Conservation (phyloP, 1,140 invertebrate species). For the Argopecten irradians region DNA sequence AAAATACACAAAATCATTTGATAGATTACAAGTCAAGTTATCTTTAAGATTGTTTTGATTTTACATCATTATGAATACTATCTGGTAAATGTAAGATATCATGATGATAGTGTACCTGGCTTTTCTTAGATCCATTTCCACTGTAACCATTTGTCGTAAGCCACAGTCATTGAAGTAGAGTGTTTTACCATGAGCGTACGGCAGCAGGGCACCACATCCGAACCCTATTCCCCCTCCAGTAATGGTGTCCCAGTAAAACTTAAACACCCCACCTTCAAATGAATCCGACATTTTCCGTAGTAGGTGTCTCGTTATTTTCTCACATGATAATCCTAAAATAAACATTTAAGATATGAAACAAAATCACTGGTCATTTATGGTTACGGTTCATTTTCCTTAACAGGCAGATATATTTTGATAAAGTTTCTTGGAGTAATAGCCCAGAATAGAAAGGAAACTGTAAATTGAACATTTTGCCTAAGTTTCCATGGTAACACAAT, state of each 20-base stretch:
- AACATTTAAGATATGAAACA: not conserved
- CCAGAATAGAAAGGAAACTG: too few species aligned
- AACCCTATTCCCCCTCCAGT: slow-evolving; percentile 76
- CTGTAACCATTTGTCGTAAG: slow-evolving; percentile 74
- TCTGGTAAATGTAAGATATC: too few species aligned
- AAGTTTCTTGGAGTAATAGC: too few species aligned
- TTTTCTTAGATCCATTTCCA: slow-evolving; percentile 73
- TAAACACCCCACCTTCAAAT: slow-evolving; percentile 76
- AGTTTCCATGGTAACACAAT: too few species aligned
- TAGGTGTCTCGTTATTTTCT: slow-evolving; percentile 57
- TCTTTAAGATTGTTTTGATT: too few species aligned
- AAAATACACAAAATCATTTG: too few species aligned
- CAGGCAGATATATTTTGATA: too few species aligned
- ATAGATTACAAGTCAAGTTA: too few species aligned
- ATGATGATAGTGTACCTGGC: slow-evolving; percentile 53
- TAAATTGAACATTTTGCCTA: too few species aligned
- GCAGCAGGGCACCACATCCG: slow-evolving; percentile 77
- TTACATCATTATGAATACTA: too few species aligned
- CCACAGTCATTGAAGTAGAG: slow-evolving; percentile 79
- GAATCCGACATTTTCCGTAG: slow-evolving; percentile 74
- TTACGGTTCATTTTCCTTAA: too few species aligned
- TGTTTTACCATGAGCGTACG: slow-evolving; percentile 77
- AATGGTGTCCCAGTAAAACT: slow-evolving; percentile 73
- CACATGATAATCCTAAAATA: slow-evolving; percentile 70
- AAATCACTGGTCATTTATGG: too few species aligned